These are phyloP conservation scores for Sipha maydis DNA, from an alignment of 2,888 invertebrate species.

Conservation along the genomic window DNA sequence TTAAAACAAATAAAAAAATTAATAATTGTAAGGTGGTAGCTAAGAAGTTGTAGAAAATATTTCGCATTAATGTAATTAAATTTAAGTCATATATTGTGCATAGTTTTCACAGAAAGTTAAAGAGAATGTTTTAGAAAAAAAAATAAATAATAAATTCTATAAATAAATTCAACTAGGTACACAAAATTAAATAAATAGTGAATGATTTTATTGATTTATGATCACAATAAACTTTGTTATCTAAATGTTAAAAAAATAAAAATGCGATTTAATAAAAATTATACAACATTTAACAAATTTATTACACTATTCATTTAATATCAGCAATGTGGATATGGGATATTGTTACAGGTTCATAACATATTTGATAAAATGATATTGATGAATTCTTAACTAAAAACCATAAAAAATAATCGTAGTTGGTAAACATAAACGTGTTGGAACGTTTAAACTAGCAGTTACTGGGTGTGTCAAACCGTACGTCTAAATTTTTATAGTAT, in stretches of 20 bases:
- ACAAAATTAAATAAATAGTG: too few relatives aligned
- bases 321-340: not conserved
- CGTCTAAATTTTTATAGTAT: constrained; percentile 28
- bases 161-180: too few relatives aligned
- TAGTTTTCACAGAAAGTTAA: not conserved
- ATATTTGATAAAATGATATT: constrained; percentile 6
- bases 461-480: constrained; percentile 38
- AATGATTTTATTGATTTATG: not conserved
- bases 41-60: not conserved
- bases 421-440: constrained; percentile 54
- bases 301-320: too few relatives aligned
- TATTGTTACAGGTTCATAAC: constrained; percentile 9
- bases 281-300: not conserved
- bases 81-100: not conserved
- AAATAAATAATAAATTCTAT: too few relatives aligned
- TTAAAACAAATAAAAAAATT: not conserved
- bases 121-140: too few relatives aligned
- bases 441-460: constrained; percentile 30
- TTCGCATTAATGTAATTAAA: not conserved
- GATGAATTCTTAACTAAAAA: constrained; percentile 25
- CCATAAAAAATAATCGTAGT: constrained; percentile 31
- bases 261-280: not conserved
- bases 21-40: not conserved
- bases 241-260: not conserved
- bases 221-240: not conserved